phyloP scores from a whole-genome alignment of 2,797 vertebrate genomes.

The Serranus cabrilla region DNA sequence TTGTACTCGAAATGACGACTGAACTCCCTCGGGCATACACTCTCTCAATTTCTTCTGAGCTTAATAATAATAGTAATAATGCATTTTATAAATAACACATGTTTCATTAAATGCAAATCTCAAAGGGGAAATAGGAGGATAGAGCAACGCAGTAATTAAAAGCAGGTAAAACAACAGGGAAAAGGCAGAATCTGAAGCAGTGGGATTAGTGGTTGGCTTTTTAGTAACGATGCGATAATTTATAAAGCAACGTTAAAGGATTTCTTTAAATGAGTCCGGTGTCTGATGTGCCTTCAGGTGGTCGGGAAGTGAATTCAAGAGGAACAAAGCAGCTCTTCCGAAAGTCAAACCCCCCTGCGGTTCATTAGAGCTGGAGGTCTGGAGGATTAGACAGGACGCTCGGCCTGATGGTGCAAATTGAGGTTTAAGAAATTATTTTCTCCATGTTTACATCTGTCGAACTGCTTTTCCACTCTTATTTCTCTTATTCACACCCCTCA shows the following conservation, averaged over 20 bases:
- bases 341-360: slow-evolving; percentile 12
- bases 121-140: slow-evolving; percentile 34
- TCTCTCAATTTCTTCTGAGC: slow-evolving; percentile 34
- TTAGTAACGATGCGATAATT: slow-evolving; percentile 22
- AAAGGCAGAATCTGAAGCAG: slow-evolving; percentile 10
- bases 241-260: background rate
- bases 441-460: slow-evolving; percentile 8
- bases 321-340: slow-evolving; percentile 28
- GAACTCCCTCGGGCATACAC: slow-evolving; percentile 46
- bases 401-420: slow-evolving; percentile 3
- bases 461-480: slow-evolving; percentile 18
- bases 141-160: slow-evolving; percentile 54
- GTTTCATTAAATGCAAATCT: slow-evolving; percentile 63
- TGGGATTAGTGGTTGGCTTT: slow-evolving; percentile 12
- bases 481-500: slow-evolving; percentile 19
- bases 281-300: slow-evolving; percentile 25
- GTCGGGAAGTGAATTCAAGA: slow-evolving; percentile 14
- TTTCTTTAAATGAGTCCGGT: slow-evolving; percentile 19
- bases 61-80: slow-evolving; percentile 55
- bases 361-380: slow-evolving; percentile 30
- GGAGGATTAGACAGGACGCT: slow-evolving; percentile 5
- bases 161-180: slow-evolving; percentile 53
- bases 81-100: slow-evolving; percentile 67
- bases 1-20: slow-evolving; percentile 58
- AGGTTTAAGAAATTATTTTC: slow-evolving; percentile 25